Percentiles rank a stretch among this genome's conserved stretches.
Evolutionary conservation across 2,797 vertebrate genomes (phyloP).

Genomic region (Babyrousa celebensis): DNA sequence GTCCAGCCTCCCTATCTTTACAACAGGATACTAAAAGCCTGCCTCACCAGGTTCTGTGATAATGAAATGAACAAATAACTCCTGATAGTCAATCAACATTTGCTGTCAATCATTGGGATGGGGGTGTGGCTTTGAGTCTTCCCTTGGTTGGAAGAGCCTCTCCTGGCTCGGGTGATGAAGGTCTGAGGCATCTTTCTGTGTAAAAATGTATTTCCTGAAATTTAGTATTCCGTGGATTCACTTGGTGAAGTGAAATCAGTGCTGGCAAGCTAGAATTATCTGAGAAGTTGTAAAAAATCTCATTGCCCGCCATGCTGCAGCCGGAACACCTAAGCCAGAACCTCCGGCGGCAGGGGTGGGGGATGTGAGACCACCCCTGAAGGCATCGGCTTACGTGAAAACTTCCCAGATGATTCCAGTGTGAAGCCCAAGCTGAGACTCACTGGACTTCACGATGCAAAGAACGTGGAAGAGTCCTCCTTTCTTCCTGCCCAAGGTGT

Average conservation of each 20-base stretch:
- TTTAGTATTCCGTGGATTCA: neutral
- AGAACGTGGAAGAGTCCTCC: neutral
- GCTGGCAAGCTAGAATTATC: neutral
- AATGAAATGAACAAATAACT: neutral
- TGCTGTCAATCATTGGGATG: too few relatives aligned
- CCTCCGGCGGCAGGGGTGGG: neutral
- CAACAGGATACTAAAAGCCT: neutral
- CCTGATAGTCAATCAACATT: neutral
- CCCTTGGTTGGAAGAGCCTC: neutral
- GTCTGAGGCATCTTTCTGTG: accelerated
- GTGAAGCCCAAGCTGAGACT: neutral
- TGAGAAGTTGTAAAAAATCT: neutral
- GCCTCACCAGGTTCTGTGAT: accelerated
- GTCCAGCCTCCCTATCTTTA: neutral
- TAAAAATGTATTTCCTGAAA: neutral
- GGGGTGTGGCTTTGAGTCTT: neutral
- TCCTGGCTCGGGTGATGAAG: too few relatives aligned
- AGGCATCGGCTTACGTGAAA: neutral
- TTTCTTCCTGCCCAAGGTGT: too few relatives aligned
- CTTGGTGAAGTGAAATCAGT: neutral
- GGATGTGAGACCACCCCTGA: neutral
- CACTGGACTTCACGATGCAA: accelerated
- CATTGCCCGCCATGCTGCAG: neutral
- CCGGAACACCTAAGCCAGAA: neutral
- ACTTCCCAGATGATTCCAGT: neutral